A percentile compares a stretch with the other conserved stretches of the same genome.
These are phyloP conservation scores for Sialia sialis DNA, from an alignment of 2,113 vertebrate species.

Conservation along the genomic window DNA sequence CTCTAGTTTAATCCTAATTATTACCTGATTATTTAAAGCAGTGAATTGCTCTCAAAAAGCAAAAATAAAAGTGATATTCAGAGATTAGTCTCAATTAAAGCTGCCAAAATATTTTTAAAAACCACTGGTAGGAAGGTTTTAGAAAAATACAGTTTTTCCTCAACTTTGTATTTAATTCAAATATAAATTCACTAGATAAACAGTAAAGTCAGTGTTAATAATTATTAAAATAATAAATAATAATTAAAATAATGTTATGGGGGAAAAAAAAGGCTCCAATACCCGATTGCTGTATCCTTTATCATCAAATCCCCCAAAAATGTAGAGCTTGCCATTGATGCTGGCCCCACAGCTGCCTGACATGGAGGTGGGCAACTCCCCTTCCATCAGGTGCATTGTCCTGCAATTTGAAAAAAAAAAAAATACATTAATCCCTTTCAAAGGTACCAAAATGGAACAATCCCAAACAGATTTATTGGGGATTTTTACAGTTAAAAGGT, in stretches of 20 bases:
- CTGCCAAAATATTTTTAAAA: background rate
- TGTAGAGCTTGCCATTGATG: conserved; percentile 83
- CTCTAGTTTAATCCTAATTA: background rate
- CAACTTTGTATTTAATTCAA: background rate
- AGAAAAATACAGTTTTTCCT: background rate
- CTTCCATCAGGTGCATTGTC: conserved; percentile 85
- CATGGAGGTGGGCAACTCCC: conserved; percentile 87
- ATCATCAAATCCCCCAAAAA: conserved; percentile 94
- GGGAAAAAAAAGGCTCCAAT: background rate
- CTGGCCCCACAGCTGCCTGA: conserved; percentile 89
- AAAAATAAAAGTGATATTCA: background rate
- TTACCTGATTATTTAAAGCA: background rate
- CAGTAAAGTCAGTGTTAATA: background rate
- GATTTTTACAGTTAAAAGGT: background rate
- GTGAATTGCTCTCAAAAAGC: background rate
- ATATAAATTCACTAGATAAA: background rate
- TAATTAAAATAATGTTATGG: background rate
- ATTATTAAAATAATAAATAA: background rate
- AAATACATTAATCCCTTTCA: background rate
- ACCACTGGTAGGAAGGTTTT: background rate
- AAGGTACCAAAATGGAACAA: background rate
- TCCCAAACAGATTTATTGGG: background rate
- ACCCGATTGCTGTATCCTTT: conserved; percentile 93
- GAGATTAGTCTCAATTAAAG: background rate
- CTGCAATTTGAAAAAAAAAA: conserved; percentile 69